phyloP scores from a whole-genome alignment of 2,797 vertebrate genomes.

The Phylloscopus collybita region DNA sequence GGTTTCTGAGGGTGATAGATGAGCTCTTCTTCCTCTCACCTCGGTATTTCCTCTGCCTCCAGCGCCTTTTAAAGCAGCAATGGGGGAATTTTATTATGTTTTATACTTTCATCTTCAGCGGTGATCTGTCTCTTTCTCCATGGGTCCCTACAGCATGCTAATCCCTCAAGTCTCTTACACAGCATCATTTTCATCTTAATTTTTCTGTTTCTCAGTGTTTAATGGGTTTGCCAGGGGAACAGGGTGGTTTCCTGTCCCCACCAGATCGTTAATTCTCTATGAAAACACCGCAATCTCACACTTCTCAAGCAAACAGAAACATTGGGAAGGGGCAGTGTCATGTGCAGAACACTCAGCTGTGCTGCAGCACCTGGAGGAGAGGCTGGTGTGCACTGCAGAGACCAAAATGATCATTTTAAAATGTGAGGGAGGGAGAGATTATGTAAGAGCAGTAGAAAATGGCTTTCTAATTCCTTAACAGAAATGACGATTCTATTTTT shows the following conservation, averaged over 20 bases:
- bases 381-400: neutral
- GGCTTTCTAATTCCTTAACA: slow-evolving; percentile 5
- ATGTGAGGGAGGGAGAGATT: neutral
- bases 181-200: slow-evolving; percentile 48
- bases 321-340: neutral
- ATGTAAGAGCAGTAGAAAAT: neutral
- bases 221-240: slow-evolving; percentile 8
- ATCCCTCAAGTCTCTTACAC: slow-evolving; percentile 15
- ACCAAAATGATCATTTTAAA: neutral
- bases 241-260: neutral
- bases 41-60: neutral
- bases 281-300: neutral
- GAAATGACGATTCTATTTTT: neutral
- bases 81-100: neutral
- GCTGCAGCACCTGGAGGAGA: neutral
- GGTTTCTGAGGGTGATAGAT: slow-evolving; percentile 20
- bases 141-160: neutral
- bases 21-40: neutral
- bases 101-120: neutral
- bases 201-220: slow-evolving; percentile 48
- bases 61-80: neutral
- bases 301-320: neutral
- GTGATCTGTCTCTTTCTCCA: neutral
- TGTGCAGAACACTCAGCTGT: neutral
- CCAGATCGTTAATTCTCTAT: slow-evolving; percentile 19